A percentile compares a stretch with the other conserved stretches of the same genome.
phyloP scores from a whole-genome alignment of 92 coral and sea anemone species.

The Phenganax subtilis region DNA sequence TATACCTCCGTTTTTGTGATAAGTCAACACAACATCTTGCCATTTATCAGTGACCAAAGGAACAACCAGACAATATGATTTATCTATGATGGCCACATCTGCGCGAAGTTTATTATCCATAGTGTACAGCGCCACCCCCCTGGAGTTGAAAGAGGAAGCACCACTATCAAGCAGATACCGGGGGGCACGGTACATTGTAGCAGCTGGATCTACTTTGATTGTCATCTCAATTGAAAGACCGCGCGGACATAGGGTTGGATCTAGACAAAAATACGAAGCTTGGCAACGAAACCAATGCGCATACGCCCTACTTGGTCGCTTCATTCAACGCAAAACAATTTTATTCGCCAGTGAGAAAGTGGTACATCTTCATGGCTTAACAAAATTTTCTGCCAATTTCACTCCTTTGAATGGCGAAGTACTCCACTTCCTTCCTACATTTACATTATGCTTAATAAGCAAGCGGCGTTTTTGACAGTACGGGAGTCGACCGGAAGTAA shows the following conservation, averaged over 20 bases:
- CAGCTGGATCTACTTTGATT: slow-evolving; percentile 64
- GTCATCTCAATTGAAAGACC: slow-evolving; percentile 97
- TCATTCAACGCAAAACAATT: neutral
- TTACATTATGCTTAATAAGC: no score
- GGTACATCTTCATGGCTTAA: no score
- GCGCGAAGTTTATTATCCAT: slow-evolving; percentile 78
- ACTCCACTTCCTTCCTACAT: no score
- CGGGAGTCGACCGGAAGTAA: no score
- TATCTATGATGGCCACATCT: slow-evolving; percentile 79
- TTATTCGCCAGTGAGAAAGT: no score
- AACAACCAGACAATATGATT: slow-evolving; percentile 72
- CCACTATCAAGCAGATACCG: slow-evolving; percentile 89
- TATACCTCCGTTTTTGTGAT: slow-evolving; percentile 75
- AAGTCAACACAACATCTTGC: slow-evolving; percentile 86
- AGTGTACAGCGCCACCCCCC: slow-evolving; percentile 86
- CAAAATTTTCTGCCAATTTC: no score
- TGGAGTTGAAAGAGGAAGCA: slow-evolving; percentile 92
- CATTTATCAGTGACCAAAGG: slow-evolving; percentile 69
- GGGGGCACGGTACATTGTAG: slow-evolving; percentile 59
- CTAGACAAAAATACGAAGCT: slow-evolving; percentile 33
- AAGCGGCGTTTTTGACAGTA: no score
- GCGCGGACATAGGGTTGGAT: slow-evolving; percentile 78
- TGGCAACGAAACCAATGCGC: neutral
- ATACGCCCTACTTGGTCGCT: neutral
- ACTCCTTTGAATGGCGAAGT: no score